phyloP scores from a whole-genome alignment of 2,888 invertebrate genomes.

The Glyphotaelius pellucidus region DNA sequence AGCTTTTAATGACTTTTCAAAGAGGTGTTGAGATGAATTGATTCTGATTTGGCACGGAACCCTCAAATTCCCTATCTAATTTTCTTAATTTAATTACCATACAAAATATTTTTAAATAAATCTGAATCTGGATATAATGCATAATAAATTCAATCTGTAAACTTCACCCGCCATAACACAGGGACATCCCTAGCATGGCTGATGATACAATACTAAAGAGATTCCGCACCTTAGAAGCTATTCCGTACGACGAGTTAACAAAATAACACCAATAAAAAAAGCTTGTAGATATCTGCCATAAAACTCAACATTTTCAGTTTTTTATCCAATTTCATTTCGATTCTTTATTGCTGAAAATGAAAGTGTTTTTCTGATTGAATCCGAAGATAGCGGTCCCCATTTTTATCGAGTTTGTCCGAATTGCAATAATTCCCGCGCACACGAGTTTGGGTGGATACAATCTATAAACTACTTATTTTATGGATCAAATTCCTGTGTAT shows the following conservation, averaged over 20 bases:
- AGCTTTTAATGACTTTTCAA: no score
- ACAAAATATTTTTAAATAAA: no score
- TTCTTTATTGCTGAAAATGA: neutral
- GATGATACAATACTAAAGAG: neutral
- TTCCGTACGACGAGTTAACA: neutral
- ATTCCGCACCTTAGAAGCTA: neutral
- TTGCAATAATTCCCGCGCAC: neutral
- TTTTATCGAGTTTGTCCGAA: neutral
- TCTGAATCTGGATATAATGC: no score
- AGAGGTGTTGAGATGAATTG: no score
- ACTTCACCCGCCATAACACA: no score
- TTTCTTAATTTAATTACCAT: no score
- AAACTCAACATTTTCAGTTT: neutral
- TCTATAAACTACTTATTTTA: neutral
- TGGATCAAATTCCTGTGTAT: neutral
- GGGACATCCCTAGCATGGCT: no score
- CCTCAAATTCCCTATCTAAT: no score
- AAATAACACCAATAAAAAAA: neutral
- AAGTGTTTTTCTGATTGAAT: slow-evolving; percentile 2
- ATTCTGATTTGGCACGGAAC: no score
- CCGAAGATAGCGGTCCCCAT: neutral
- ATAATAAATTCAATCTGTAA: no score
- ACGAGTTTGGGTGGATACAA: neutral
- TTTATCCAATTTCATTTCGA: neutral
- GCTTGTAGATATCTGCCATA: neutral